Evolutionary conservation across 2,113 vertebrate genomes (phyloP).

Genomic region (Phalacrocorax aristotelis): DNA sequence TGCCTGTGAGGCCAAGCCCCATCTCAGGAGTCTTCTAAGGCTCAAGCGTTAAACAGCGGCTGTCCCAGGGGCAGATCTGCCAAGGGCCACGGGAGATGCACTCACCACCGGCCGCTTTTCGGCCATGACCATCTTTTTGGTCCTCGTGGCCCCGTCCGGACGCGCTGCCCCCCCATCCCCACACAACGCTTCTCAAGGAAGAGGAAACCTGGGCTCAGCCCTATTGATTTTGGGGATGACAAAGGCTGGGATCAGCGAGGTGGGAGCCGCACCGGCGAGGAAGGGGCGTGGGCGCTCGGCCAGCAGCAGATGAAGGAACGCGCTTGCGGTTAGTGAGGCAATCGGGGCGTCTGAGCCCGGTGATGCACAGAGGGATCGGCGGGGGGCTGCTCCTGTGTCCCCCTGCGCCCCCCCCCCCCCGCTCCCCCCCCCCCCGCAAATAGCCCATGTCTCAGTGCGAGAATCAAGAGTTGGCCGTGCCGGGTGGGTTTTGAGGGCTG

Average conservation of each 20-base stretch:
- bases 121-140: not conserved
- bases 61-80: too few relatives aligned
- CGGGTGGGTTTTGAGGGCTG: not conserved
- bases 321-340: not conserved
- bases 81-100: rapidly evolving
- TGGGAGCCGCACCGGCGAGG: not conserved
- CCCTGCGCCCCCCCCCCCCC: not conserved
- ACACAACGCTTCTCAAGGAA: too few relatives aligned
- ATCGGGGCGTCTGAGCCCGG: not conserved
- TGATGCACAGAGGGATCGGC: not conserved
- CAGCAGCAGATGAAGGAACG: not conserved
- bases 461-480: too few relatives aligned
- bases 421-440: not conserved
- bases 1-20: not conserved
- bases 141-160: too few relatives aligned
- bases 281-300: not conserved
- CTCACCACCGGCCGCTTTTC: not conserved
- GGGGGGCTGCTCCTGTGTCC: not conserved
- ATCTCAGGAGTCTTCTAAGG: not conserved
- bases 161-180: not conserved
- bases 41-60: too few relatives aligned
- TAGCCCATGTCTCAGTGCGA: too few relatives aligned
- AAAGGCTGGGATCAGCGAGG: not conserved
- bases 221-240: not conserved
- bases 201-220: not conserved